A percentile compares a stretch with the other conserved stretches of the same genome.
These are phyloP conservation scores for Rhinoptilus africanus DNA, from an alignment of 2,113 vertebrate species.

Conservation along the genomic window DNA sequence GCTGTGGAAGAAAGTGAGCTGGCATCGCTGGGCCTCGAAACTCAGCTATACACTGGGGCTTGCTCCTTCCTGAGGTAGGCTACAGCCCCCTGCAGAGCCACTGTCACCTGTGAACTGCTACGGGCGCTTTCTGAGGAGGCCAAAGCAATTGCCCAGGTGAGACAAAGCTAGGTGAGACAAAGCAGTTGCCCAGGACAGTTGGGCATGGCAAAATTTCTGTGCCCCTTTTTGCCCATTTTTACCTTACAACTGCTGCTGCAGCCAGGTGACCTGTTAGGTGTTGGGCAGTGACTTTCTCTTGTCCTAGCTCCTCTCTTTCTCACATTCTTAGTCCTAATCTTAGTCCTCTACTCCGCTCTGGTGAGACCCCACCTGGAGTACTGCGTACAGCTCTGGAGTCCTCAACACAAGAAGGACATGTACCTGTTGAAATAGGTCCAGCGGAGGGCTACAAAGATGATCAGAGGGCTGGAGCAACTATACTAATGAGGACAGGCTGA, in stretches of 20 bases:
- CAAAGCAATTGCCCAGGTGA: neutral
- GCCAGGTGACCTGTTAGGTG: neutral
- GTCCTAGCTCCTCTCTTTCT: neutral
- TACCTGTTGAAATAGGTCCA: too few relatives aligned
- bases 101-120: neutral
- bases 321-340: neutral
- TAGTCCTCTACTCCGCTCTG: too few relatives aligned
- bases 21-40: neutral
- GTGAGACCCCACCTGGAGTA: too few relatives aligned
- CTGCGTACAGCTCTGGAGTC: too few relatives aligned
- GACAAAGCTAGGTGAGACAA: too few relatives aligned
- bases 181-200: neutral
- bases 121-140: neutral
- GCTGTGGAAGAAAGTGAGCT: neutral
- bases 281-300: neutral
- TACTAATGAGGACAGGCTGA: too few relatives aligned
- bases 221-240: neutral
- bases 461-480: too few relatives aligned
- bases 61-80: neutral
- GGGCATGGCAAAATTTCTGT: neutral
- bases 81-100: neutral
- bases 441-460: too few relatives aligned
- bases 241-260: neutral
- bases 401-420: too few relatives aligned
- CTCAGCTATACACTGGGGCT: neutral